Percentiles rank a stretch among this genome's conserved stretches.
Evolutionary conservation across 2,113 vertebrate genomes (phyloP).

Genomic region (Sula dactylatra): DNA sequence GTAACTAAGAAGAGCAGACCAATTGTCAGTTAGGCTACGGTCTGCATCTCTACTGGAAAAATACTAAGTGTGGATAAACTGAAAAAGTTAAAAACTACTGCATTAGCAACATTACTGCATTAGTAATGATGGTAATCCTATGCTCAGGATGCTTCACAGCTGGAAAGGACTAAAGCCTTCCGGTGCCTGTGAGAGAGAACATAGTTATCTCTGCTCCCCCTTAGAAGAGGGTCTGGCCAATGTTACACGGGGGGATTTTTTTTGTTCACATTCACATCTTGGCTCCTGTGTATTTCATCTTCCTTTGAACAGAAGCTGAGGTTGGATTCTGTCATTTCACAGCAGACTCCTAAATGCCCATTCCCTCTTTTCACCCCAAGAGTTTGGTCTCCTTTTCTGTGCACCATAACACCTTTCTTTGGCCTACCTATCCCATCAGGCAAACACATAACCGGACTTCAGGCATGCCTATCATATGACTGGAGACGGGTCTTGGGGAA

Average conservation of each 20-base stretch:
- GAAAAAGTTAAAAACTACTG: background rate
- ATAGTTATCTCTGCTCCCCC: background rate
- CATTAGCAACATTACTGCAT: background rate
- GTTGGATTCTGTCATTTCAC: background rate
- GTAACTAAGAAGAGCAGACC: background rate
- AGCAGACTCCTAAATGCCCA: background rate
- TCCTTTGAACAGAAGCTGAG: background rate
- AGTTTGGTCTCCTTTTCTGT: background rate
- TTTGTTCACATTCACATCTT: background rate
- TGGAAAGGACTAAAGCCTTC: background rate
- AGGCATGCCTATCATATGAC: background rate
- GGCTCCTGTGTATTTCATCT: background rate
- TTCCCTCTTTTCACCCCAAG: background rate
- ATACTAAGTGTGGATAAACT: background rate
- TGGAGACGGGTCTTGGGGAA: background rate
- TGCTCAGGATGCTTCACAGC: background rate
- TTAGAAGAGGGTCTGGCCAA: background rate
- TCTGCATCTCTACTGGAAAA: background rate
- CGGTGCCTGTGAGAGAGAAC: background rate
- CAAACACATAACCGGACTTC: background rate
- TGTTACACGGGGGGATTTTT: background rate
- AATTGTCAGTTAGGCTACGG: background rate
- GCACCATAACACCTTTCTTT: background rate
- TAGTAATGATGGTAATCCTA: background rate
- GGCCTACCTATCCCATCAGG: background rate